A percentile compares a stretch with the other conserved stretches of the same genome.
Evolutionary conservation across 2,888 invertebrate species (phyloP).

Genomic region (Lypha dubia): DNA sequence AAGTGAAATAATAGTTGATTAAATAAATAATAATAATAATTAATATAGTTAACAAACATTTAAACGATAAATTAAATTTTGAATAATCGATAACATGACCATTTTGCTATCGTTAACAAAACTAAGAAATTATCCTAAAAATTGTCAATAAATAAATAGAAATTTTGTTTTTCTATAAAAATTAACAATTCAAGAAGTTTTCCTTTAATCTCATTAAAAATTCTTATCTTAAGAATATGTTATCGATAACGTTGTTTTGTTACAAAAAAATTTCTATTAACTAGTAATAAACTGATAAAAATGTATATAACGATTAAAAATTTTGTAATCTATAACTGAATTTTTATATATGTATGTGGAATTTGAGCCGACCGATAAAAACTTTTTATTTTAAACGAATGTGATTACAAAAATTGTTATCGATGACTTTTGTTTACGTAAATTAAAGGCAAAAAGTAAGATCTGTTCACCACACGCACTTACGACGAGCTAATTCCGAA

Average conservation of each 20-base stretch:
- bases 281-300: too few relatives aligned
- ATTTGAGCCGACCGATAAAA: neutral
- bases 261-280: too few relatives aligned
- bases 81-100: neutral
- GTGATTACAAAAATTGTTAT: too few relatives aligned
- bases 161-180: neutral
- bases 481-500: too few relatives aligned
- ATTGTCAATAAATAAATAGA: neutral
- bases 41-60: constrained; percentile 16
- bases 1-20: constrained; percentile 30
- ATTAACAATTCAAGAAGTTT: neutral
- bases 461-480: too few relatives aligned
- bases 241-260: neutral
- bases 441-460: too few relatives aligned
- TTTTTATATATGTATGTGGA: too few relatives aligned
- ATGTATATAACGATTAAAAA: too few relatives aligned
- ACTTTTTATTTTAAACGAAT: too few relatives aligned
- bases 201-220: neutral
- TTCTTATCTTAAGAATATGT: neutral
- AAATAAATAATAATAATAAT: constrained; percentile 53
- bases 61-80: neutral
- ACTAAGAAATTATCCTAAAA: neutral
- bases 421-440: too few relatives aligned
- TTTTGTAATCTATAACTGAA: neutral
- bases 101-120: neutral